Conservation (phyloP, 2,888 invertebrate genomes). For the Eugnorisma glareosa region DNA sequence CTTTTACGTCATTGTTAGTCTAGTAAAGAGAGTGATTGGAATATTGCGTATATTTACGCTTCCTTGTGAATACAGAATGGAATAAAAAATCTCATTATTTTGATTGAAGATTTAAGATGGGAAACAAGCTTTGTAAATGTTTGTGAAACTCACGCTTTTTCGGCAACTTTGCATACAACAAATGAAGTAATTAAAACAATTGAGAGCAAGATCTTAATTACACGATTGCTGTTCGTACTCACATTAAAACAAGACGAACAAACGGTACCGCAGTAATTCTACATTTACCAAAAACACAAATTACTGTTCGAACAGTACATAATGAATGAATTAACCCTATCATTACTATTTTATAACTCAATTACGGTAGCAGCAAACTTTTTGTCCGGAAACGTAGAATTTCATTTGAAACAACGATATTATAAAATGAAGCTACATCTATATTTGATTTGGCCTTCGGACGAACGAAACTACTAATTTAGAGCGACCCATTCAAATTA, state of each 20-base stretch:
- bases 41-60: background rate
- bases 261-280: slow-evolving; percentile 46
- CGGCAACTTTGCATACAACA: slow-evolving; percentile 26
- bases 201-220: slow-evolving; percentile 49
- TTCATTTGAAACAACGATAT: slow-evolving; percentile 50
- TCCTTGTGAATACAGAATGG: background rate
- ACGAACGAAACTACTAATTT: slow-evolving; percentile 62
- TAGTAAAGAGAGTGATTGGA: background rate
- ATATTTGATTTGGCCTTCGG: slow-evolving; percentile 64
- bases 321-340: slow-evolving; percentile 65
- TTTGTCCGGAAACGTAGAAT: slow-evolving; percentile 59
- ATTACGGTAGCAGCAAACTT: slow-evolving; percentile 53
- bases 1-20: slow-evolving; percentile 25
- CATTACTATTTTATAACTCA: slow-evolving; percentile 63
- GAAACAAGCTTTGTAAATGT: slow-evolving; percentile 19
- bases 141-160: slow-evolving; percentile 35
- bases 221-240: slow-evolving; percentile 34
- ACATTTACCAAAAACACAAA: slow-evolving; percentile 54
- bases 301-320: slow-evolving; percentile 53
- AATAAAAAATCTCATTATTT: slow-evolving; percentile 21
- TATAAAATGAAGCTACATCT: slow-evolving; percentile 47
- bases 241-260: slow-evolving; percentile 42
- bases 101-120: slow-evolving; percentile 8
- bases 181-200: slow-evolving; percentile 50
- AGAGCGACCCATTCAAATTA: slow-evolving; percentile 58